Conservation (phyloP, 2,888 invertebrate genomes). For the Lacanobia wlatinum region DNA sequence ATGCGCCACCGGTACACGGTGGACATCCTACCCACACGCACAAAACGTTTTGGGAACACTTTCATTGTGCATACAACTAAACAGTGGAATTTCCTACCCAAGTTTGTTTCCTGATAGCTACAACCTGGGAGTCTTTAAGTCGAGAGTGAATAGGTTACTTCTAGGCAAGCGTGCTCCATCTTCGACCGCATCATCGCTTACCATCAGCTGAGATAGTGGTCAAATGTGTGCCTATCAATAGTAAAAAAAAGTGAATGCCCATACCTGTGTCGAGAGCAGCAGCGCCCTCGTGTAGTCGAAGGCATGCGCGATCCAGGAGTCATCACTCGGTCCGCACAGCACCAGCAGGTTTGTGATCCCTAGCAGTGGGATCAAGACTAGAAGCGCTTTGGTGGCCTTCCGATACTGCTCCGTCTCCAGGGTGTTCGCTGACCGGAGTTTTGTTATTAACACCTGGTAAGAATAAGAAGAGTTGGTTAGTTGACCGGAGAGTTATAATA, state of each 20-base stretch:
- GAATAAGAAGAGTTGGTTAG: conserved; percentile 88
- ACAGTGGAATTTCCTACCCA: too few species aligned
- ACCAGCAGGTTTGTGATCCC: conserved; percentile 97
- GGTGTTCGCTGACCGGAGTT: conserved; percentile 97
- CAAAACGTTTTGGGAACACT: too few species aligned
- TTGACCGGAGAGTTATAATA: conserved; percentile 97
- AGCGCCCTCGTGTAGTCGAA: conserved; percentile 95
- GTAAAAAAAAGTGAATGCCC: background rate
- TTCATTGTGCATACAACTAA: too few species aligned
- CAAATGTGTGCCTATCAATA: too few species aligned
- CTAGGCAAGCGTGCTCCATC: too few species aligned
- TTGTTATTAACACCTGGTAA: conserved; percentile 96
- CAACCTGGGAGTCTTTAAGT: too few species aligned
- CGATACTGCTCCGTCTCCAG: conserved; percentile 97
- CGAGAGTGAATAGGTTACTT: too few species aligned
- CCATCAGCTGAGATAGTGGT: too few species aligned
- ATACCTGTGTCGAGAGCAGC: conserved; percentile 97
- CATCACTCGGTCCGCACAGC: conserved; percentile 94
- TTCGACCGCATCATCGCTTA: too few species aligned
- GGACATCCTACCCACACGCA: too few species aligned
- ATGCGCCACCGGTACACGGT: too few species aligned
- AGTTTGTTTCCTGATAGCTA: too few species aligned
- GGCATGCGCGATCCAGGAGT: conserved; percentile 93
- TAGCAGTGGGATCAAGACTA: conserved; percentile 97
- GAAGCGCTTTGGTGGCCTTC: conserved; percentile 97